Evolutionary conservation across 23 tunicate species (phyloP), one percentile per base, ranked within the genome.

Genomic region (Halocynthia aurantium): DNA sequence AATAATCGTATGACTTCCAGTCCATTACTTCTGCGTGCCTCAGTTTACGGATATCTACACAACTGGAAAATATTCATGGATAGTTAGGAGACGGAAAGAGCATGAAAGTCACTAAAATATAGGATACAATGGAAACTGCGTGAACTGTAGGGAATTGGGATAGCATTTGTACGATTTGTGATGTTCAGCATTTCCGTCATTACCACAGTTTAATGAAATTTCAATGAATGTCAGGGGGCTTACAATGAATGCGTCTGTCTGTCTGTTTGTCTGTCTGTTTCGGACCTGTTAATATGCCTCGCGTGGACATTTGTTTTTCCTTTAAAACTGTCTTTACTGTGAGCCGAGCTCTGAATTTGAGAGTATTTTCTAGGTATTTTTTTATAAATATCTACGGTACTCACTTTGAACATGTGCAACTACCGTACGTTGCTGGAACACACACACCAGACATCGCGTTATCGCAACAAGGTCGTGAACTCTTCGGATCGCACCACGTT

Each of bases 401-500:
- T 74, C 31, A 74, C 78, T 74, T 74, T 54, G 78, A 15, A 54
- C 78, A 74, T 10, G 50, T 13, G 57, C 78, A 74, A 53, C 65
- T 20, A 7, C 62, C 62, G 56, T 8, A 52, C 7, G 18, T 6
- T 13, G 62, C 13, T n/a, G 78, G 2, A 52, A 74, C 78, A 56
- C 87, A 84, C 5, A 50, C 15, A 8, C 87, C 87, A 53, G 54
- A 56, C 69, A 64, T 57, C 12, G 18, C 66, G 69, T 84, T 76
- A 61, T 61, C 77, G 71, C 87, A 84, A 58, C 87, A 84, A 8
- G 87, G 87, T 6, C 51, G 40, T 7, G 76, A 52, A 15, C 77
- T 53, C 15, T 55, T 57, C 8, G 87, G 82, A 49, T 84, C 60
- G 69, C 87, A 84, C 87, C 87, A 84, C 7, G 73, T 77, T 52